phyloP scores from a whole-genome alignment of 2,113 vertebrate genomes.

The Xyliphius kryptos region DNA sequence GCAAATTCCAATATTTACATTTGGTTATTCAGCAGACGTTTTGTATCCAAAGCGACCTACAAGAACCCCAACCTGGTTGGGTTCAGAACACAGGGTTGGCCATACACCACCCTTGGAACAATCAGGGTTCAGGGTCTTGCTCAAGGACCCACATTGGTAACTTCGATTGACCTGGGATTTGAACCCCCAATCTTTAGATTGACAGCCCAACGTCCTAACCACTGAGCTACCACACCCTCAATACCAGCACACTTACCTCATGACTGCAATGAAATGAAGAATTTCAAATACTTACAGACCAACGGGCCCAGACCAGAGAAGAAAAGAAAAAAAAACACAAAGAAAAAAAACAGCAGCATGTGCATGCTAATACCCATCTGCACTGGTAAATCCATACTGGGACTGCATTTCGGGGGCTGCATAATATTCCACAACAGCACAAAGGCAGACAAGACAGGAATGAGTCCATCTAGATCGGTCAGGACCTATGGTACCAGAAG shows the following conservation, averaged over 20 bases:
- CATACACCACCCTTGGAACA: too few species aligned
- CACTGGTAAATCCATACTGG: conserved; percentile 81
- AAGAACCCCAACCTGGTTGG: too few species aligned
- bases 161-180: too few species aligned
- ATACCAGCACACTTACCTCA: conserved; percentile 65
- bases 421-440: conserved; percentile 72
- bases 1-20: too few species aligned
- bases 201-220: too few species aligned
- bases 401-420: conserved; percentile 71
- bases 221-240: too few species aligned
- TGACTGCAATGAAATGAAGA: conserved; percentile 47
- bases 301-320: conserved; percentile 42
- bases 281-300: conserved; percentile 58
- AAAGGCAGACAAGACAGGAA: conserved; percentile 77
- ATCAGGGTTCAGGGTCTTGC: too few species aligned
- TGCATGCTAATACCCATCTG: conserved; percentile 71
- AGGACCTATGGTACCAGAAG: conserved; percentile 48
- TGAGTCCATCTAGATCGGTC: conserved; percentile 54
- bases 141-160: too few species aligned
- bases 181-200: too few species aligned
- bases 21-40: too few species aligned
- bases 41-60: too few species aligned
- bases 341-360: conserved; percentile 55
- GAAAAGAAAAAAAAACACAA: conserved; percentile 32
- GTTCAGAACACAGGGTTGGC: too few species aligned